phyloP scores from a whole-genome alignment of 2,113 vertebrate genomes.

The Eolophus roseicapilla region DNA sequence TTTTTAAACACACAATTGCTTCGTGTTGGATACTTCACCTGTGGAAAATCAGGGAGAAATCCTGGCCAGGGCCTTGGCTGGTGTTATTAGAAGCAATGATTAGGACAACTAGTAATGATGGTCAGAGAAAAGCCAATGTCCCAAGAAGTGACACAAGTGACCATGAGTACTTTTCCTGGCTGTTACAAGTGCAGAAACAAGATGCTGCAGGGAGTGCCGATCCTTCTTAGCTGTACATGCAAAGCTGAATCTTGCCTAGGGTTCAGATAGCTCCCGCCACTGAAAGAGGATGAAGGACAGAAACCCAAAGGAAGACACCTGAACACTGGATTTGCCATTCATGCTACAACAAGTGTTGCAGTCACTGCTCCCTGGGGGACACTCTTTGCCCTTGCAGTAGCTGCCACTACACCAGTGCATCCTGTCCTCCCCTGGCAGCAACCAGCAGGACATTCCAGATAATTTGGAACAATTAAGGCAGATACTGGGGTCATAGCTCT shows the following conservation, averaged over 20 bases:
- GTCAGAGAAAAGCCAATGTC: neutral
- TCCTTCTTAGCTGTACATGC: neutral
- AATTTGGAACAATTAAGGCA: neutral
- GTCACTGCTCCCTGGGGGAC: neutral
- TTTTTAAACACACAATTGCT: neutral
- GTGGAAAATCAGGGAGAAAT: neutral
- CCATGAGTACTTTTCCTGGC: neutral
- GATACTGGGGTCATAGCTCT: neutral
- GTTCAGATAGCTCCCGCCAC: neutral
- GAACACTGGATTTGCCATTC: neutral
- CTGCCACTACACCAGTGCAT: neutral
- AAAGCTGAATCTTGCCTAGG: neutral
- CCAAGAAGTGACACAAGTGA: neutral
- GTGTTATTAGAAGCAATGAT: neutral
- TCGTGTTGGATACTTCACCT: neutral
- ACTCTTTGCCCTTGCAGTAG: neutral
- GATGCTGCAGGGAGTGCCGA: neutral
- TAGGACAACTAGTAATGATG: neutral
- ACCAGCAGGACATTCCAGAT: neutral
- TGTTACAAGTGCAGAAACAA: neutral
- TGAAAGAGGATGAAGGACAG: neutral
- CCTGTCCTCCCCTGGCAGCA: neutral
- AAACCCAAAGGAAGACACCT: neutral
- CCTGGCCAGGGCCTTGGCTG: neutral
- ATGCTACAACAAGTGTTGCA: neutral